Evolutionary conservation across 2,888 invertebrate species (phyloP), one percentile per base, ranked within the genome.

Genomic region (Phengaris arion): DNA sequence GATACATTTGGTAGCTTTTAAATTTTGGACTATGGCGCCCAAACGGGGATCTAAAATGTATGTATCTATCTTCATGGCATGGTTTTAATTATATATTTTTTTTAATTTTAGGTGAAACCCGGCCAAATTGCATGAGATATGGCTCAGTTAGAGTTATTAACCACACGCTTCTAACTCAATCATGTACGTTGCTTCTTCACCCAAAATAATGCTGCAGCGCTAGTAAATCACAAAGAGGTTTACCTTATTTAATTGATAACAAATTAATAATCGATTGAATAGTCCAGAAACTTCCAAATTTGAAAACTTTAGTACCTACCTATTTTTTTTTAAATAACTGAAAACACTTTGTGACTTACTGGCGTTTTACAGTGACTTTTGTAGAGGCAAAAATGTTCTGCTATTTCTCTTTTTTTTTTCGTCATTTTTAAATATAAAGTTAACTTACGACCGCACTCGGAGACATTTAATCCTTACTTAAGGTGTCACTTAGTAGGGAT

Each of bases 121-220:
- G 87, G 85, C 83, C 87, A 82, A 85, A 82, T 86, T 86, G 91
- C 90, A 92, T 90, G 91, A 88, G 87, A 83, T 86, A 90, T 86
- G 88, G 89, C 87, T 89, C 90, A 81, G 82, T 84, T 89, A 93
- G 85, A 90, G 82, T 87, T 82, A 90, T 86, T 87, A 89, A 87
- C 85, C 83, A 85, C 84, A 84, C 86, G 80, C 83, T 86, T 81
- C 85, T 85, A 82, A 78, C 81, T 69, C 80, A 80, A 59, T 92
- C 92, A 91, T 91, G 92, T 93, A 93, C 83, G 92, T 93, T 85
- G 64, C 64, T 64, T 64, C 12, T 35, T 64, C 64, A 64, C 55
- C 35, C 35, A 64, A 35, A 35, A 64, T 9, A 59, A 59, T 15
- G n/a, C 59, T 59, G 6, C 5, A 54, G 10, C 22, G 54, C 0